Percentiles rank a stretch among this genome's conserved stretches.
Evolutionary conservation across 2,797 vertebrate genomes (phyloP).

Genomic region (Neomorphus geoffroyi): DNA sequence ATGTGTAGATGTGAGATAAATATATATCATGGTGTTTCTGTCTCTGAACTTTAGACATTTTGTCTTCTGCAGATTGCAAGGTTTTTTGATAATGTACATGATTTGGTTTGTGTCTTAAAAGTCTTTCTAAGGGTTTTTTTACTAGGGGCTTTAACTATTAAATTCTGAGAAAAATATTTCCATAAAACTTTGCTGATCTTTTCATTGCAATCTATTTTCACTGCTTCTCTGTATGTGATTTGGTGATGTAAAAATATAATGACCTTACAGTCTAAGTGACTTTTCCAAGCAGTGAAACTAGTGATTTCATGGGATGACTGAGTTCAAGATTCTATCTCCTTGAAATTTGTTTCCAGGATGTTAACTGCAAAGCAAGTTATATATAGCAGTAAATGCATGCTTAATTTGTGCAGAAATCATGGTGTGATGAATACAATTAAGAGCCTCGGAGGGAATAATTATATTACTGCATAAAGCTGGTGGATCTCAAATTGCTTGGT

Average conservation of each 20-base stretch:
- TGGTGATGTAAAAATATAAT: conserved; percentile 37
- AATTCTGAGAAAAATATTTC: neutral
- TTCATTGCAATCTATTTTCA: neutral
- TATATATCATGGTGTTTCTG: neutral
- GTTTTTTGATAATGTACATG: neutral
- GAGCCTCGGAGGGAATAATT: conserved; percentile 87
- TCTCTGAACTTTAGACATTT: neutral
- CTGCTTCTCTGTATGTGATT: neutral
- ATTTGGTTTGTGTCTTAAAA: neutral
- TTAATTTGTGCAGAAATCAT: conserved; percentile 89
- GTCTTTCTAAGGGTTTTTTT: neutral
- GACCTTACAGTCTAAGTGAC: conserved; percentile 73
- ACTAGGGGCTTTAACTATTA: neutral
- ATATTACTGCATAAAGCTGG: conserved; percentile 86
- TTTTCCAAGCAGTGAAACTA: conserved; percentile 62
- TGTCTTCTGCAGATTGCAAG: neutral
- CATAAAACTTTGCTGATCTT: neutral
- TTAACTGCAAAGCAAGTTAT: conserved; percentile 86
- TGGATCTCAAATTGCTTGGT: conserved; percentile 85
- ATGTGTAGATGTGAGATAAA: neutral
- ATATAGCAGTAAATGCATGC: conserved; percentile 86
- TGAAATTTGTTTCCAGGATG: conserved; percentile 87
- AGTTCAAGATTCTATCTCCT: conserved; percentile 80
- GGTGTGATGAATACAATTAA: conserved; percentile 89
- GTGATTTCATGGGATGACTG: conserved; percentile 77